Percentiles rank a stretch among this genome's conserved stretches.
Conservation (phyloP, 2,113 vertebrate species). For the Halcyon malimbica region DNA sequence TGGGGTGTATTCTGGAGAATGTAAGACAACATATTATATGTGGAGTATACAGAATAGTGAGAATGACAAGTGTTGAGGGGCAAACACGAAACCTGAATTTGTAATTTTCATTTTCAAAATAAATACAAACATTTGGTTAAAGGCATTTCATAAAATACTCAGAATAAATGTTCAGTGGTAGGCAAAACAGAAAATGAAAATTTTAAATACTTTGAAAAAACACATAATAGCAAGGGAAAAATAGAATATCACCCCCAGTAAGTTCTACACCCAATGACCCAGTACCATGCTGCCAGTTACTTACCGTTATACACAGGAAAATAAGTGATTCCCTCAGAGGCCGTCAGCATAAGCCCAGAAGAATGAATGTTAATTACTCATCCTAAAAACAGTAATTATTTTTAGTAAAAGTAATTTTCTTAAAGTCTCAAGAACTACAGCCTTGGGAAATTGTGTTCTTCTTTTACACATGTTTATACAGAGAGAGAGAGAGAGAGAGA, state of each 20-base stretch:
- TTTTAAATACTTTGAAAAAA: neutral
- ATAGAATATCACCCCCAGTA: accelerated
- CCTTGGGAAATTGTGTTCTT: neutral
- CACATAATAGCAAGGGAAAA: neutral
- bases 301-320: neutral
- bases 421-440: neutral
- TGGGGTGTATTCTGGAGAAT: neutral
- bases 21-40: neutral
- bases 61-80: neutral
- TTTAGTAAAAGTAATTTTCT: conserved; percentile 29
- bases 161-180: neutral
- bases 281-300: neutral
- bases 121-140: neutral
- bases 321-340: neutral
- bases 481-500: neutral
- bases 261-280: neutral
- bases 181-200: neutral
- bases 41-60: neutral
- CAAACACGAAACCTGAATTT: neutral
- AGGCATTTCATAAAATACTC: neutral
- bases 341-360: neutral
- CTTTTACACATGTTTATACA: neutral
- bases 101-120: neutral
- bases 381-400: conserved; percentile 23
- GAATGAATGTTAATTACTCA: conserved; percentile 43